Conservation (phyloP, 2,113 vertebrate genomes). For the Pimephales promelas region DNA sequence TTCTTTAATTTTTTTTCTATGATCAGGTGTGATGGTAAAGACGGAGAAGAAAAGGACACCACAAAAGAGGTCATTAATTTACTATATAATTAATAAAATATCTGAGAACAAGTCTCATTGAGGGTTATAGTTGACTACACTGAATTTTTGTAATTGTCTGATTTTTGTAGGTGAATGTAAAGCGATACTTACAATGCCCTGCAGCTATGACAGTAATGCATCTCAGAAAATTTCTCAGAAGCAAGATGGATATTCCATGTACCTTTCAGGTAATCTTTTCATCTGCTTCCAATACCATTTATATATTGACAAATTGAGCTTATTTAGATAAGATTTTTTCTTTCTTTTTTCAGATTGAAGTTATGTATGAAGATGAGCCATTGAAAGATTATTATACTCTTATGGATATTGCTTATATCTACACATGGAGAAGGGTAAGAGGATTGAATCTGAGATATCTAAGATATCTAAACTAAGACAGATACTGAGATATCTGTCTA, state of each 20-base stretch:
- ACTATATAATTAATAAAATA: neutral
- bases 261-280: slow-evolving; percentile 85
- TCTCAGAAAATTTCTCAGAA: slow-evolving; percentile 95
- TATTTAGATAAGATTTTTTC: slow-evolving; percentile 13
- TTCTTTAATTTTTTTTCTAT: neutral
- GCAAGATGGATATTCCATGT: slow-evolving; percentile 98
- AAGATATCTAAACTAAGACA: too few relatives aligned
- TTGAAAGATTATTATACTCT: slow-evolving; percentile 99
- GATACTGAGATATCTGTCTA: too few relatives aligned
- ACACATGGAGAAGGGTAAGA: slow-evolving; percentile 97
- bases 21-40: slow-evolving; percentile 74
- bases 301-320: too few relatives aligned
- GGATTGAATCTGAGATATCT: neutral
- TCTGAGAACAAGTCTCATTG: neutral
- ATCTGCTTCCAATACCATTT: too few relatives aligned
- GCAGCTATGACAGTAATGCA: slow-evolving; percentile 99
- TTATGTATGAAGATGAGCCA: slow-evolving; percentile 98
- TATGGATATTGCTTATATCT: slow-evolving; percentile 99
- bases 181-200: slow-evolving; percentile 95
- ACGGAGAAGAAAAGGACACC: slow-evolving; percentile 82
- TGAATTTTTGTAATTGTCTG: neutral
- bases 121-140: neutral
- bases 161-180: slow-evolving; percentile 85
- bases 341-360: slow-evolving; percentile 84
- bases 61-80: slow-evolving; percentile 82